Conservation (phyloP, 1,140 invertebrate genomes). For the Lycorma delicatula region DNA sequence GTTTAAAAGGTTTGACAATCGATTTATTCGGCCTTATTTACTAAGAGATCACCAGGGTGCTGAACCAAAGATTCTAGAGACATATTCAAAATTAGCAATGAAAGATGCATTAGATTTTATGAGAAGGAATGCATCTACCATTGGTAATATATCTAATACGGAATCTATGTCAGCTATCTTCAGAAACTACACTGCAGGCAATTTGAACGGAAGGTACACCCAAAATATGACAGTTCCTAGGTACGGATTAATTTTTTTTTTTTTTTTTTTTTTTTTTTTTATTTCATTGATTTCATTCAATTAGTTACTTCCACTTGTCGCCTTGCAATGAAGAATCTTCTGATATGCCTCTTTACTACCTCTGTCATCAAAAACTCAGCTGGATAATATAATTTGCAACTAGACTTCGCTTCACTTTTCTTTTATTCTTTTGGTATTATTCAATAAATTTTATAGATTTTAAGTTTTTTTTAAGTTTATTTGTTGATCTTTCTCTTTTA, state of each 20-base stretch:
- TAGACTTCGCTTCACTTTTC: too few relatives aligned
- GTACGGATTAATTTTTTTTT: constrained; percentile 5
- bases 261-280: not conserved
- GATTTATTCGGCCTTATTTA: constrained; percentile 81
- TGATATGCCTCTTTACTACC: not conserved
- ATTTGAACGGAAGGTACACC: constrained; percentile 69
- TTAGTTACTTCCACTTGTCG: not conserved
- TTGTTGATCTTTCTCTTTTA: too few relatives aligned
- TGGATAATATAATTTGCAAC: too few relatives aligned
- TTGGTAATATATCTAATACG: constrained; percentile 70
- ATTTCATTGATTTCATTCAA: not conserved
- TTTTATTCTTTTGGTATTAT: too few relatives aligned
- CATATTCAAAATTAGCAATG: constrained; percentile 88
- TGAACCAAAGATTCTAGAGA: constrained; percentile 90
- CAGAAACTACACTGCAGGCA: constrained; percentile 72
- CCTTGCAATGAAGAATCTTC: too few relatives aligned
- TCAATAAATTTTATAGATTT: too few relatives aligned
- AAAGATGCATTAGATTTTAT: constrained; percentile 88
- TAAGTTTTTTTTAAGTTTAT: too few relatives aligned
- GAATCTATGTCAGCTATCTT: constrained; percentile 86
- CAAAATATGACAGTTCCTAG: not conserved
- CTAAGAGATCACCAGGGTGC: constrained; percentile 74
- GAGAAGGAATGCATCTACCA: constrained; percentile 70
- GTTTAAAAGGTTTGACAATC: constrained; percentile 91
- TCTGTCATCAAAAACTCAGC: too few relatives aligned